phyloP scores from a whole-genome alignment of 2,888 invertebrate genomes.

The Incurvaria masculella region DNA sequence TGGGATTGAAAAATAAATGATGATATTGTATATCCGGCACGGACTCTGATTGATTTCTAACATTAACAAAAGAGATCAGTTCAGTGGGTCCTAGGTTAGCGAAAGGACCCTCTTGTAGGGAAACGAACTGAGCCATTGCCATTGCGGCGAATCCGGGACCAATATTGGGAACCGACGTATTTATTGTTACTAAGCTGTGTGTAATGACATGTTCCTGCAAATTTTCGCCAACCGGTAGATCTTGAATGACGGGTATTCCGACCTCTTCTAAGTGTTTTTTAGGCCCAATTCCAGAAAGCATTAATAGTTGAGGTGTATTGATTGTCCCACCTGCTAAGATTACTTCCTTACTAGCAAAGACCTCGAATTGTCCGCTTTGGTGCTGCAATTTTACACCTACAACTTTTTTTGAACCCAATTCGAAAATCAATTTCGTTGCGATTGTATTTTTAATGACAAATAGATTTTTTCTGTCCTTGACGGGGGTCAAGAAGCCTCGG shows the following conservation, averaged over 20 bases:
- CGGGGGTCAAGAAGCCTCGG: slow-evolving; percentile 61
- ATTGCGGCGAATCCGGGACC: slow-evolving; percentile 11
- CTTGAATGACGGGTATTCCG: slow-evolving; percentile 28
- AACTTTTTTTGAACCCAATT: slow-evolving; percentile 34
- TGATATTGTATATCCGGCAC: slow-evolving; percentile 40
- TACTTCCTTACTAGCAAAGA: slow-evolving; percentile 35
- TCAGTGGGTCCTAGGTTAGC: slow-evolving; percentile 64
- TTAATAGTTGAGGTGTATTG: slow-evolving; percentile 43
- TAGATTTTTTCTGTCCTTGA: slow-evolving; percentile 24
- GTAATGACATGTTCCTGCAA: slow-evolving; percentile 40
- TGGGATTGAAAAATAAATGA: slow-evolving; percentile 18
- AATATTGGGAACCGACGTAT: slow-evolving; percentile 19
- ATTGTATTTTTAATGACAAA: slow-evolving; percentile 37
- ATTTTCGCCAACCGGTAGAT: slow-evolving; percentile 40
- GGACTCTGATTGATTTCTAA: slow-evolving; percentile 54
- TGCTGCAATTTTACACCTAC: slow-evolving; percentile 34
- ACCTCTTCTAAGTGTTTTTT: slow-evolving; percentile 25
- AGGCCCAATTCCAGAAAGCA: slow-evolving; percentile 49
- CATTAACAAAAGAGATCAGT: slow-evolving; percentile 62
- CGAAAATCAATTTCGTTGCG: slow-evolving; percentile 45
- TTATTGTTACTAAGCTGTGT: slow-evolving; percentile 22
- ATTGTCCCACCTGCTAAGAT: slow-evolving; percentile 42
- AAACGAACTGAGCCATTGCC: slow-evolving; percentile 25
- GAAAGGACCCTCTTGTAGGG: slow-evolving; percentile 47
- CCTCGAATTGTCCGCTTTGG: slow-evolving; percentile 20